phyloP scores from a whole-genome alignment of 2,113 vertebrate genomes.

The Pituophis catenifer region DNA sequence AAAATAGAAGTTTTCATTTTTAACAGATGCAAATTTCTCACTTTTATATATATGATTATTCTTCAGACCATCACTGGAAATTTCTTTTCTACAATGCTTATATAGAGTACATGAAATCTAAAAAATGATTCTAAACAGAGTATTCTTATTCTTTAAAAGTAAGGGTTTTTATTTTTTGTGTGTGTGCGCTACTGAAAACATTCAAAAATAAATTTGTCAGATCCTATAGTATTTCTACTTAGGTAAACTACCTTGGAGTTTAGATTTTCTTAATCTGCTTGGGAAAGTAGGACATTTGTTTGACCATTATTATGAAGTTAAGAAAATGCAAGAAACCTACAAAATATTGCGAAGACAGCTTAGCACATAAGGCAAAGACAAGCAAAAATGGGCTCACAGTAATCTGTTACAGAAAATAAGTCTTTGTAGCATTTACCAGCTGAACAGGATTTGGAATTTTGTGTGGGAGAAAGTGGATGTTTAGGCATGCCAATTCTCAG shows the following conservation, averaged over 20 bases:
- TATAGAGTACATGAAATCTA: fast-evolving
- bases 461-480: not conserved
- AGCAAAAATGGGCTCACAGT: not conserved
- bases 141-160: not conserved
- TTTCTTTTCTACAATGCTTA: not conserved
- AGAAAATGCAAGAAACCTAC: not conserved
- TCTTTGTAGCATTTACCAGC: too few species aligned
- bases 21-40: not conserved
- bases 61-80: not conserved
- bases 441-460: not conserved
- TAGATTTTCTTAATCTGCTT: not conserved
- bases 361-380: not conserved
- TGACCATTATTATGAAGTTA: not conserved
- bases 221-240: not conserved
- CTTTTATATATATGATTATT: not conserved
- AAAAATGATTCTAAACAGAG: not conserved
- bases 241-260: not conserved
- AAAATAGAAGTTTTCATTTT: not conserved
- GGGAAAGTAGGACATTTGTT: not conserved
- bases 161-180: not conserved
- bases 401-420: not conserved
- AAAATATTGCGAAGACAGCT: not conserved
- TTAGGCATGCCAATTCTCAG: not conserved
- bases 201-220: not conserved
- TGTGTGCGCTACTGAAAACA: not conserved